Evolutionary conservation across 2,113 vertebrate species (phyloP).

Genomic region (Azemiops feae): DNA sequence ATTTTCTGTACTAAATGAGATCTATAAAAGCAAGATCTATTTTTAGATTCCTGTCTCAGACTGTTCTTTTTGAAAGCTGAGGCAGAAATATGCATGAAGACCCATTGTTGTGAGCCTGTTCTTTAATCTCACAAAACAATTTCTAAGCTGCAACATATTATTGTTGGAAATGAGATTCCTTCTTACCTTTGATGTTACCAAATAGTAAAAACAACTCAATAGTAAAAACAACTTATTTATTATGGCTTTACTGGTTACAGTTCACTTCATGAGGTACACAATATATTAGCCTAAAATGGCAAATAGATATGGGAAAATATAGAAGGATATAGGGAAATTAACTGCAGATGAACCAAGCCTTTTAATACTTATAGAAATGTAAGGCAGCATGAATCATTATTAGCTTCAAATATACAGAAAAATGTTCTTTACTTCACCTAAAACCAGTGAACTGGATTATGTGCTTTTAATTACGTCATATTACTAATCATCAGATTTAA

Average conservation of each 20-base stretch:
- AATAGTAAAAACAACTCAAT: not conserved
- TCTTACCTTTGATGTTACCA: not conserved
- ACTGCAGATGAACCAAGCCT: not conserved
- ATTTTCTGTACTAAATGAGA: not conserved
- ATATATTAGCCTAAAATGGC: not conserved
- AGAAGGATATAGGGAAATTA: not conserved
- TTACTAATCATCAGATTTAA: not conserved
- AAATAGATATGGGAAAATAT: not conserved
- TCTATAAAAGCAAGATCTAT: not conserved
- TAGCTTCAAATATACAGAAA: not conserved
- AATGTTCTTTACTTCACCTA: not conserved
- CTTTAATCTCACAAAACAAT: not conserved
- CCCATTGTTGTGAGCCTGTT: not conserved
- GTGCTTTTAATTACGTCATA: not conserved
- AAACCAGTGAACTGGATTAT: not conserved
- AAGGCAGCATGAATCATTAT: not conserved
- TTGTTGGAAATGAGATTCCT: not conserved
- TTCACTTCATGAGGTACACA: not conserved
- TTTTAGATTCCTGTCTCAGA: not conserved
- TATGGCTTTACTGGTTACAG: not conserved
- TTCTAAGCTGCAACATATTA: not conserved
- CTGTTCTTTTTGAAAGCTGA: not conserved
- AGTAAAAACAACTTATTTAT: not conserved
- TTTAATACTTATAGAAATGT: not conserved
- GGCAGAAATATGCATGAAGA: not conserved